Base-by-base conservation (phyloP, 2,797 vertebrate genomes). In the Squalus acanthias region DNA sequence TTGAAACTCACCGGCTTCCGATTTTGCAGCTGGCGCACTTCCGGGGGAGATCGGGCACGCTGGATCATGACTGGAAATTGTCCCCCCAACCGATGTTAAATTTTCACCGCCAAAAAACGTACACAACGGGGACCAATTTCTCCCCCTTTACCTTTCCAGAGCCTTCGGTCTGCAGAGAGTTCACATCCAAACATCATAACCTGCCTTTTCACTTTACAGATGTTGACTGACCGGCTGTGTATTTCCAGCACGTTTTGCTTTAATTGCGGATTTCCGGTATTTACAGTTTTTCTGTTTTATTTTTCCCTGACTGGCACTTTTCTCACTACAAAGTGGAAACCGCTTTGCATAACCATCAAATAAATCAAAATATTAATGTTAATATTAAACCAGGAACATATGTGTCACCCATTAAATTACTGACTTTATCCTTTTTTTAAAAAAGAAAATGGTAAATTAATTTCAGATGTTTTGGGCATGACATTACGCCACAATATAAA, bases 351-450 rank as follows among this genome's bases (percentile, higher is more conserved):
- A 93, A 69, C n/a, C n/a, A 93, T 29, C 63, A 93, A 93, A 93
- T 93, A 93, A 93, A 67, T n/a, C 65, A 69, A 39, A 69, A 67
- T 93, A 69, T 93, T 93, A 93, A 69, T 46, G 69, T 93, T 93
- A 69, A 39, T 46, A 69, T 93, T 69, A 39, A 69, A 39, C 26
- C 91, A 69, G n/a, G 65, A 93, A 46, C 65, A 46, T 65, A 63
- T 65, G 89, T 69, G 20, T 93, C 63, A 46, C n/a, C 46, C 63
- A 53, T 93, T 93, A 46, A 67, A 93, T 93, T 10, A 22, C 91
- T 39, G 91, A 46, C 63, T 50, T 85, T 69, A 92, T 92, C 20
- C 33, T 69, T 57, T 63, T 63, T 46, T 10, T 22, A 39, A 85
- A 82, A 85, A 93, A 69, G n/a, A 69, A 91, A 93, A 39, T 69